Evolutionary conservation across 2,113 vertebrate genomes (phyloP).

Genomic region (Helogale parvula): DNA sequence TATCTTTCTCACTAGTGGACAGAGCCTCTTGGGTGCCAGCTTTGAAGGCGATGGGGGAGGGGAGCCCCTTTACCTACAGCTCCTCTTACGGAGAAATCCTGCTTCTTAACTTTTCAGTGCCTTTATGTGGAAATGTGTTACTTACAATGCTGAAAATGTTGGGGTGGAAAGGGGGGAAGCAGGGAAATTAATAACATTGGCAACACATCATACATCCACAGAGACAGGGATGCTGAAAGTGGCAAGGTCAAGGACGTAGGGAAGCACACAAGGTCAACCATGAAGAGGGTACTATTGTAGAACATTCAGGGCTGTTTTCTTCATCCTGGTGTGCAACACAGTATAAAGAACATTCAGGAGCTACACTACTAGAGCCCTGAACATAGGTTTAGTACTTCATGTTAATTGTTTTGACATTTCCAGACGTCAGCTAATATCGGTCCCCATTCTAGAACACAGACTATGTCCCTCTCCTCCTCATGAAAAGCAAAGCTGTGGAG

Average conservation of each 20-base stretch:
- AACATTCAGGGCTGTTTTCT: slow-evolving; percentile 73
- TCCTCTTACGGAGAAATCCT: slow-evolving; percentile 42
- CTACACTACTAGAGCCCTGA: slow-evolving; percentile 60
- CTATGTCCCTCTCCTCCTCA: slow-evolving; percentile 49
- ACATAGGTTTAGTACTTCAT: slow-evolving; percentile 78
- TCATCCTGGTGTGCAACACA: slow-evolving; percentile 78
- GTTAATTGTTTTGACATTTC: slow-evolving; percentile 77
- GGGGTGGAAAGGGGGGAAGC: slow-evolving; percentile 71
- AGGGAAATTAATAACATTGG: slow-evolving; percentile 75
- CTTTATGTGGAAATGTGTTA: slow-evolving; percentile 73
- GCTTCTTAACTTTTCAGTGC: slow-evolving; percentile 68
- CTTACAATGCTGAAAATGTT: slow-evolving; percentile 81
- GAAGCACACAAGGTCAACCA: slow-evolving; percentile 77
- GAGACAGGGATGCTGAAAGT: slow-evolving; percentile 79
- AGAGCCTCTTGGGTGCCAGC: not conserved
- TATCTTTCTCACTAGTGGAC: not conserved
- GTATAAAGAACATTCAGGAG: slow-evolving; percentile 57
- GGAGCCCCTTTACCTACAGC: not conserved
- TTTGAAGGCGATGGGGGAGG: not conserved
- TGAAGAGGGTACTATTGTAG: slow-evolving; percentile 77
- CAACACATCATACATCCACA: slow-evolving; percentile 83
- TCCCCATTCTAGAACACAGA: slow-evolving; percentile 64
- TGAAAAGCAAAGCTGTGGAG: slow-evolving; percentile 51
- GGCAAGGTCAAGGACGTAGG: slow-evolving; percentile 81
- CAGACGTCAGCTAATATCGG: slow-evolving; percentile 74